Conservation (phyloP, 2,113 vertebrate species). For the Gorsachius goisagi region DNA sequence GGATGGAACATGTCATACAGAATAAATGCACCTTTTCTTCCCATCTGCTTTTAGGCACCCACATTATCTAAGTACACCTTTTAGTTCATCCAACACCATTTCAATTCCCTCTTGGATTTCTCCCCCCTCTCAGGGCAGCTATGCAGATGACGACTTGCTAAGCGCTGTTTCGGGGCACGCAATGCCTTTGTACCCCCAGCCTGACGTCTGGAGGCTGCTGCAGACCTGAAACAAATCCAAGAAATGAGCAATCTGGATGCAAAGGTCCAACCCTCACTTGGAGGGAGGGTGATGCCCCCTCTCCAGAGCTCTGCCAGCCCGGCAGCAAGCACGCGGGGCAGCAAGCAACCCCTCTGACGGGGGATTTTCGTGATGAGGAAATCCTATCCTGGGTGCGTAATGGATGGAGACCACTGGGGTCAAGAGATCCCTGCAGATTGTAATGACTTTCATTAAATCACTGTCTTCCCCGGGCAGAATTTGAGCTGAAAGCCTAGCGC, state of each 20-base stretch:
- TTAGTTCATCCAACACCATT: background rate
- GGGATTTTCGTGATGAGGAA: background rate
- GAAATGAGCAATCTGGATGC: background rate
- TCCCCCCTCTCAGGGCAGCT: background rate
- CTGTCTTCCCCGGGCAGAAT: conserved; percentile 14
- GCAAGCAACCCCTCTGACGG: fast-evolving
- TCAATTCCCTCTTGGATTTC: background rate
- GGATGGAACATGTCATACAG: background rate
- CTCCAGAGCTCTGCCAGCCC: background rate
- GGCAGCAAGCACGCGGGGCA: fast-evolving
- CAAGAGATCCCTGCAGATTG: background rate
- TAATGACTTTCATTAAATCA: conserved; percentile 33
- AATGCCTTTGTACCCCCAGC: background rate
- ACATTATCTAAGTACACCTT: background rate
- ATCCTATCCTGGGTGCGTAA: background rate
- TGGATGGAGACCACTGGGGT: background rate
- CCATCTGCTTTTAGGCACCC: background rate
- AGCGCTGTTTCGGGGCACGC: background rate
- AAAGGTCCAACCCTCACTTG: fast-evolving
- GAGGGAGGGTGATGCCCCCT: background rate
- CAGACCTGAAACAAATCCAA: background rate
- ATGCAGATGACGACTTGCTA: background rate
- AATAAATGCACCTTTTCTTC: background rate
- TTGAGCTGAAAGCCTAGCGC: conserved; percentile 22
- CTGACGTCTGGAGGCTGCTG: background rate